Evolutionary conservation across 2,888 invertebrate species (phyloP).

Genomic region (Nomada ruficornis): DNA sequence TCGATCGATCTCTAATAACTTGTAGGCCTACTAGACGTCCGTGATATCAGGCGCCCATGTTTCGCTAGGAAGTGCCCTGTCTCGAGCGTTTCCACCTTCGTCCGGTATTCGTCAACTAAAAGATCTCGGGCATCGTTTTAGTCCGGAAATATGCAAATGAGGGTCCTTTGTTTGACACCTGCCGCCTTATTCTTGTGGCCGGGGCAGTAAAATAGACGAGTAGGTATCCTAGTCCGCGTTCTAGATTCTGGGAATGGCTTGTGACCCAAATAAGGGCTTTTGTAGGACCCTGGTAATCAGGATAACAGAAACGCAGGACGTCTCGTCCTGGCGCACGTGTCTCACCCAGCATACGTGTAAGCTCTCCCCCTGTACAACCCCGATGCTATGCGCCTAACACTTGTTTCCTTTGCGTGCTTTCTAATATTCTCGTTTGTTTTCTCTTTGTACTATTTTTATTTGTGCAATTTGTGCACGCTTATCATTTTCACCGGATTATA

Average conservation of each 20-base stretch:
- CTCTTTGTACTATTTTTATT: background rate
- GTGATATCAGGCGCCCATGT: conserved; percentile 78
- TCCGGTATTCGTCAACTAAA: background rate
- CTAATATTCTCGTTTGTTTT: background rate
- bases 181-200: conserved; percentile 82
- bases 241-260: conserved; percentile 77
- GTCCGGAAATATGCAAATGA: conserved; percentile 82
- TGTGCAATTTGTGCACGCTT: too few species aligned
- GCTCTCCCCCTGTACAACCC: background rate
- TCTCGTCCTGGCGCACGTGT: conserved; percentile 69
- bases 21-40: conserved; percentile 83
- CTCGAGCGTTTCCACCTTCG: conserved; percentile 4
- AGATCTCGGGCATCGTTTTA: conserved; percentile 30
- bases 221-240: conserved; percentile 65
- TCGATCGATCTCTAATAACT: conserved; percentile 78
- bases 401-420: background rate
- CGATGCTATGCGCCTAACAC: background rate
- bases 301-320: conserved; percentile 76
- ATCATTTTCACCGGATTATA: too few species aligned
- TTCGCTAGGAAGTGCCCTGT: conserved; percentile 43
- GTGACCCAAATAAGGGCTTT: conserved; percentile 84
- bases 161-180: conserved; percentile 83
- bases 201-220: conserved; percentile 77
- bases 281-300: conserved; percentile 82
- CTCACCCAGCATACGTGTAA: conserved; percentile 47